phyloP scores from a whole-genome alignment of 2,888 invertebrate species.

The Imbricaverruca yamaguchii region DNA sequence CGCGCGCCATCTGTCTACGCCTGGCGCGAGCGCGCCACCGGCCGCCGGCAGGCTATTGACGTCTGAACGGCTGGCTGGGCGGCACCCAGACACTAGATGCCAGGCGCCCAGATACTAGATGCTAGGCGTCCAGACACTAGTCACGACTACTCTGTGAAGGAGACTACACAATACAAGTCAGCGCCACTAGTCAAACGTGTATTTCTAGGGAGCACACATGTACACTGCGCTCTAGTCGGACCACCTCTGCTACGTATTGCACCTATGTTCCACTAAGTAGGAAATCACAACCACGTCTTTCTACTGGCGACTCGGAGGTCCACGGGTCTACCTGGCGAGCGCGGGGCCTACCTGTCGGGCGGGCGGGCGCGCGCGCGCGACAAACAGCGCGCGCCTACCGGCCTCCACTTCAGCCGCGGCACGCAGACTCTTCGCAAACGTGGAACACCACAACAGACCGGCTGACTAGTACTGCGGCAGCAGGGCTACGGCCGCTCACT shows the following conservation, averaged over 20 bases:
- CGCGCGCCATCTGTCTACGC: too few relatives aligned
- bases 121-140: too few relatives aligned
- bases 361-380: background rate
- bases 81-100: too few relatives aligned
- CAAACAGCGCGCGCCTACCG: background rate
- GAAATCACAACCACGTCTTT: conserved; percentile 18
- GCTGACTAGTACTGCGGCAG: too few relatives aligned
- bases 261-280: background rate
- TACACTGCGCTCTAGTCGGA: background rate
- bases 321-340: background rate
- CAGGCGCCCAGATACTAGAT: too few relatives aligned
- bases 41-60: too few relatives aligned
- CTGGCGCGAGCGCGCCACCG: too few relatives aligned
- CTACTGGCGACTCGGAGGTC: background rate
- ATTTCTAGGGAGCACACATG: conserved; percentile 16
- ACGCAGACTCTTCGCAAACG: too few relatives aligned
- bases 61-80: too few relatives aligned
- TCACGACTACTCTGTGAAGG: background rate
- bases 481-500: too few relatives aligned
- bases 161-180: background rate
- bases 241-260: background rate
- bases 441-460: too few relatives aligned
- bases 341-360: background rate
- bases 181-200: conserved; percentile 13
- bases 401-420: too few relatives aligned